Evolutionary conservation across 2,113 vertebrate genomes (phyloP).

Genomic region (Heterotis niloticus): DNA sequence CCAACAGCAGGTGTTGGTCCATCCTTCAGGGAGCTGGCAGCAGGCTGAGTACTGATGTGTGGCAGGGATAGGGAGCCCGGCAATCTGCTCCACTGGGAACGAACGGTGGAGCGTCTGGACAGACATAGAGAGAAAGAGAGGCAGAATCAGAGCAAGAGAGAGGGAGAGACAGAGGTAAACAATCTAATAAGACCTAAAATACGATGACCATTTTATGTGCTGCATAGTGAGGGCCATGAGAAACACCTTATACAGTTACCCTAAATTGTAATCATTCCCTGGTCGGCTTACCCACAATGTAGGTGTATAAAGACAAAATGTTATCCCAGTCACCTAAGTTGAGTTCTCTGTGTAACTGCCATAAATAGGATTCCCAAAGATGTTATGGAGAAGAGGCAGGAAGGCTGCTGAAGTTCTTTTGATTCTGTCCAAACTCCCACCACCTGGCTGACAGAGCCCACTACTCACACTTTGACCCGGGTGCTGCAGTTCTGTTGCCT

Average conservation of each 20-base stretch:
- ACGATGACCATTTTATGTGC: too few relatives aligned
- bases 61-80: slow-evolving; percentile 75
- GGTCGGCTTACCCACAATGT: not conserved
- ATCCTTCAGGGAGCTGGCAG: slow-evolving; percentile 76
- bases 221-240: too few relatives aligned
- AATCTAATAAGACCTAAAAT: not conserved
- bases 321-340: too few relatives aligned
- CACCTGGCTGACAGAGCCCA: not conserved
- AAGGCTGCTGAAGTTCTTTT: not conserved
- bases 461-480: too few relatives aligned
- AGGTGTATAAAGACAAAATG: too few relatives aligned
- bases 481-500: too few relatives aligned
- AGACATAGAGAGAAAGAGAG: slow-evolving; percentile 30
- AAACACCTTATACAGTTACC: not conserved
- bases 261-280: not conserved
- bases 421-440: slow-evolving; percentile 14
- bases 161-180: not conserved
- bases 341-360: too few relatives aligned
- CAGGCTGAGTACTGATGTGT: slow-evolving; percentile 81
- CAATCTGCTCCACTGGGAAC: slow-evolving; percentile 70
- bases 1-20: slow-evolving; percentile 85
- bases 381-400: not conserved
- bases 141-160: slow-evolving; percentile 17
- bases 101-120: slow-evolving; percentile 72
- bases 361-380: not conserved